Evolutionary conservation across 2,113 vertebrate species (phyloP).

Genomic region (Pluvialis apricaria): DNA sequence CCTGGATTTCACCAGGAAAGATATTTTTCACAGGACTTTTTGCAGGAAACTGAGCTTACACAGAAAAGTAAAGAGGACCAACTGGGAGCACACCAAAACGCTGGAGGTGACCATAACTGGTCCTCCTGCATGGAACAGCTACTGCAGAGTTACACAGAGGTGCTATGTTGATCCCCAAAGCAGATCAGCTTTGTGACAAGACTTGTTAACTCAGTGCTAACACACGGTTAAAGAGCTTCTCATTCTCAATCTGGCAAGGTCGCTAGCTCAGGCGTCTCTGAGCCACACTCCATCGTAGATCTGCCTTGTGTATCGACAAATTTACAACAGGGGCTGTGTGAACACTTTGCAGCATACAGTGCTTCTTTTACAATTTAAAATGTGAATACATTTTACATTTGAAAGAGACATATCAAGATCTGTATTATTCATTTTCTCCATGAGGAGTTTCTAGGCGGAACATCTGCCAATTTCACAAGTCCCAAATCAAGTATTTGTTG

Average conservation of each 20-base stretch:
- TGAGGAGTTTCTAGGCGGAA: neutral
- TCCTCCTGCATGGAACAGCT: neutral
- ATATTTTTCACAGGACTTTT: neutral
- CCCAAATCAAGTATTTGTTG: neutral
- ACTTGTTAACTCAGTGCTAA: neutral
- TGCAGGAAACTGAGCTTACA: neutral
- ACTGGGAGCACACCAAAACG: neutral
- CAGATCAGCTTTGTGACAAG: neutral
- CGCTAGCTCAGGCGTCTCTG: neutral
- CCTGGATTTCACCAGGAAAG: neutral
- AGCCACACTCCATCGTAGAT: neutral
- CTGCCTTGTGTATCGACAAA: neutral
- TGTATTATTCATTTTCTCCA: neutral
- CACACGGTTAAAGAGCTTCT: neutral
- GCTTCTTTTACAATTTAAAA: neutral
- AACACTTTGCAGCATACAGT: neutral
- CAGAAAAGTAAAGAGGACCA: neutral
- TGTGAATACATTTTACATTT: neutral
- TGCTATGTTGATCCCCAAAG: neutral
- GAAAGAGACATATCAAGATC: neutral
- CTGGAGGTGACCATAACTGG: neutral
- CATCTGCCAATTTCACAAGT: neutral
- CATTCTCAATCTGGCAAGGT: neutral
- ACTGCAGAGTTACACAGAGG: neutral
- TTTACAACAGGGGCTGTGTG: neutral